Evolutionary conservation across 2,888 invertebrate species (phyloP).

Genomic region (Iselma pallidipennis): DNA sequence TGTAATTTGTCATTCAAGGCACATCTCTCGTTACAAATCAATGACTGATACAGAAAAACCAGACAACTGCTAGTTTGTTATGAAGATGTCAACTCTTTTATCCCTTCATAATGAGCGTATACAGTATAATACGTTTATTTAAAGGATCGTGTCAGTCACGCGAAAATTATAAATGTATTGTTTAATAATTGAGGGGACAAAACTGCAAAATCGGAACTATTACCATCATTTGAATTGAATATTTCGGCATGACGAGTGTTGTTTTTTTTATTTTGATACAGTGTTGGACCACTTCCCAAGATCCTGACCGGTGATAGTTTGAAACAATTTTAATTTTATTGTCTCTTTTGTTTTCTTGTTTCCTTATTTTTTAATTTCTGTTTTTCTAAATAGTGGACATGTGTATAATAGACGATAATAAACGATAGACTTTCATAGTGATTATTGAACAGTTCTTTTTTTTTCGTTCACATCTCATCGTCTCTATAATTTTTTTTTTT

Average conservation of each 20-base stretch:
- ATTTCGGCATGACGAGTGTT: slow-evolving; percentile 44
- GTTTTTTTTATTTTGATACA: slow-evolving; percentile 35
- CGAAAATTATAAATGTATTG: slow-evolving; percentile 26
- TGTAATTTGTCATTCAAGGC: slow-evolving; percentile 47
- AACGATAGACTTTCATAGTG: slow-evolving; percentile 22
- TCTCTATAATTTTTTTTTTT: slow-evolving; percentile 4
- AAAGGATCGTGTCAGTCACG: slow-evolving; percentile 5
- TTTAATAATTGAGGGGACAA: slow-evolving; percentile 24
- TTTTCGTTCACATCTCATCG: slow-evolving; percentile 2
- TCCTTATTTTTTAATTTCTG: neutral
- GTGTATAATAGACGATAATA: slow-evolving; percentile 23
- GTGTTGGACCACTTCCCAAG: slow-evolving; percentile 44
- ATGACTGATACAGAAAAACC: slow-evolving; percentile 45
- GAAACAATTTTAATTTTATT: neutral
- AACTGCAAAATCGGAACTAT: neutral
- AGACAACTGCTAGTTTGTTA: slow-evolving; percentile 41
- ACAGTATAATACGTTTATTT: slow-evolving; percentile 9
- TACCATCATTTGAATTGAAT: neutral
- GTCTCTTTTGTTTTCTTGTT: neutral
- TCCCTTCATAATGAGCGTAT: slow-evolving; percentile 24
- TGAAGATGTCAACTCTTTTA: slow-evolving; percentile 48
- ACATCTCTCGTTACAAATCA: slow-evolving; percentile 41
- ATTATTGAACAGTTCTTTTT: slow-evolving; percentile 9
- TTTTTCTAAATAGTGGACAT: slow-evolving; percentile 32
- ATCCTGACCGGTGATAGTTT: slow-evolving; percentile 47